phyloP scores from a whole-genome alignment of 2,888 invertebrate genomes.

The Endotricha flammealis region DNA sequence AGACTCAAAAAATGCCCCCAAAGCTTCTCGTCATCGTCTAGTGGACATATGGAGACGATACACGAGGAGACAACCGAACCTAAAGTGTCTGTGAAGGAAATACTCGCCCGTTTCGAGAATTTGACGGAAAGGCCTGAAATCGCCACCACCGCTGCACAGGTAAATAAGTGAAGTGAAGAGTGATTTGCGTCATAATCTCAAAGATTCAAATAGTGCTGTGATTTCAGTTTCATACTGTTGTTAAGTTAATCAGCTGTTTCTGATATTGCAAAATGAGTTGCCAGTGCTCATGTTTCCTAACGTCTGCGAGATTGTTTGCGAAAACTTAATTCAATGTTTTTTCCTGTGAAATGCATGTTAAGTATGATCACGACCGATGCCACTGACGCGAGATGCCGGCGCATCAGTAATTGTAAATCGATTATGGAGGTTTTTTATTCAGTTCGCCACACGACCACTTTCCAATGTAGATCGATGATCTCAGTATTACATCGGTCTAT shows the following conservation, averaged over 20 bases:
- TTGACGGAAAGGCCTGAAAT: conserved; percentile 73
- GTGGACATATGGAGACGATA: conserved; percentile 88
- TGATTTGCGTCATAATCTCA: no score
- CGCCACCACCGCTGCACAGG: conserved; percentile 27
- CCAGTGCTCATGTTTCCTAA: conserved; percentile 16
- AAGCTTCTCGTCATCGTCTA: conserved; percentile 76
- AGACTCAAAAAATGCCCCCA: conserved; percentile 62
- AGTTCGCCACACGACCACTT: conserved; percentile 26
- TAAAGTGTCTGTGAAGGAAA: conserved; percentile 91
- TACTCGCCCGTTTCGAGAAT: conserved; percentile 88
- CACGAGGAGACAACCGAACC: conserved; percentile 86
- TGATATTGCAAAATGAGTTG: conserved; percentile 27
- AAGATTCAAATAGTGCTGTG: no score
- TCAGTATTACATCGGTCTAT: conserved; percentile 37
- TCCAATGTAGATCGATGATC: conserved; percentile 40
- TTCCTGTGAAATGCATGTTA: background rate
- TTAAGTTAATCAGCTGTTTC: conserved; percentile 8
- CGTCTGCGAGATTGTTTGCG: conserved; percentile 20
- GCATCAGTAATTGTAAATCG: conserved; percentile 29
- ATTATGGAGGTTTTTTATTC: conserved; percentile 30
- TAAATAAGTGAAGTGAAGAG: conserved; percentile 17
- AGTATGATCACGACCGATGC: background rate
- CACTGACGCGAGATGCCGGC: background rate
- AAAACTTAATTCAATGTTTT: conserved; percentile 13
- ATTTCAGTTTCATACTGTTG: background rate